These are phyloP conservation scores for Cottoperca gobio DNA, from an alignment of 2,797 vertebrate species.

Conservation along the genomic window DNA sequence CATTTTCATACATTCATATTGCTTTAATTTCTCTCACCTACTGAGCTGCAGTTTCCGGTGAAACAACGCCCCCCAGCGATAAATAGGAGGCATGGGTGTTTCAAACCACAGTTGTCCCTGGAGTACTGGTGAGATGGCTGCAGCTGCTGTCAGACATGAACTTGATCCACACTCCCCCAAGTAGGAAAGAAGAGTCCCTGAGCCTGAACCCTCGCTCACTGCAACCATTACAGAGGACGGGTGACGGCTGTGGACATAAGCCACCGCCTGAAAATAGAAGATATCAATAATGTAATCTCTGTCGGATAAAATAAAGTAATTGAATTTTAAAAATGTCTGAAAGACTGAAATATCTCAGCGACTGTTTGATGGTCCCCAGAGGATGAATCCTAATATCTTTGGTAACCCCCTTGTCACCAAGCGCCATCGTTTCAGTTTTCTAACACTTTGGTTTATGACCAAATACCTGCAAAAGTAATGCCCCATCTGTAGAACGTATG, in stretches of 20 bases:
- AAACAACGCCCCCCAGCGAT: slow-evolving; percentile 85
- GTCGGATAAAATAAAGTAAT: neutral
- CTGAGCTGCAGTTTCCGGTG: slow-evolving; percentile 87
- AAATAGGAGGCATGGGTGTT: slow-evolving; percentile 80
- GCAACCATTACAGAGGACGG: slow-evolving; percentile 85
- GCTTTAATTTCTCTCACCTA: slow-evolving; percentile 81
- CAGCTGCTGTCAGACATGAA: slow-evolving; percentile 85
- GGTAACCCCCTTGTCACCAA: neutral
- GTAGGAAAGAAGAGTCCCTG: slow-evolving; percentile 90
- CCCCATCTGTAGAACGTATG: neutral
- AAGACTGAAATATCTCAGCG: neutral
- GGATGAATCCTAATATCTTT: no score
- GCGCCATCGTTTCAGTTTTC: neutral
- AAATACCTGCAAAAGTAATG: neutral
- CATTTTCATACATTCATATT: neutral
- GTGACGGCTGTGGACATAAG: slow-evolving; percentile 86
- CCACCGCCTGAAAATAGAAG: slow-evolving; percentile 68
- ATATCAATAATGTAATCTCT: neutral
- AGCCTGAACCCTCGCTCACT: slow-evolving; percentile 91
- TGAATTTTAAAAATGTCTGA: no score
- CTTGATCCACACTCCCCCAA: slow-evolving; percentile 91
- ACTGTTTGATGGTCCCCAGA: neutral
- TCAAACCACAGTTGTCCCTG: slow-evolving; percentile 90
- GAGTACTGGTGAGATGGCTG: slow-evolving; percentile 91
- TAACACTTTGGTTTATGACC: no score